A percentile compares a stretch with the other conserved stretches of the same genome.
Conservation (phyloP, 2,797 vertebrate genomes). For the Enteromius radiatus region DNA sequence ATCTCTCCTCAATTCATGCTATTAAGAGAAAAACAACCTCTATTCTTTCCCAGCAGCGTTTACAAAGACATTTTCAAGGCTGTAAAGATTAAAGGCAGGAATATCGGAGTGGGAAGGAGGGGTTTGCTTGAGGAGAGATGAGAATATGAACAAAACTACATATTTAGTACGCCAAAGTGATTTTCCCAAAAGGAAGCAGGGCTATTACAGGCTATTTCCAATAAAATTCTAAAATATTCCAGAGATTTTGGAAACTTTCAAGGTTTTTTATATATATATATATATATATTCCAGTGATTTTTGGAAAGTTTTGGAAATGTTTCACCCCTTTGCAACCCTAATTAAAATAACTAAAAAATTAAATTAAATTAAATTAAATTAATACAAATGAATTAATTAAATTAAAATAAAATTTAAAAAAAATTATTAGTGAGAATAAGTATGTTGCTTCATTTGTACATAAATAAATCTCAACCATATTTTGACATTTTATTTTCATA, state of each 20-base stretch:
- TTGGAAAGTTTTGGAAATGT: too few relatives aligned
- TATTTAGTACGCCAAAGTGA: neutral
- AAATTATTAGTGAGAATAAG: neutral
- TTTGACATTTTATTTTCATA: neutral
- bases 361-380: too few relatives aligned
- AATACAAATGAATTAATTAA: too few relatives aligned
- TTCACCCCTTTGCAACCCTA: too few relatives aligned
- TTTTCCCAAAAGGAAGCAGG: neutral
- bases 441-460: neutral
- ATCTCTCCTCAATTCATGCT: neutral
- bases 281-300: too few relatives aligned
- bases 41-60: neutral
- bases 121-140: neutral
- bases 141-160: constrained; percentile 5
- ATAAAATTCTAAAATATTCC: too few relatives aligned
- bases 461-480: neutral
- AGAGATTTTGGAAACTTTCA: too few relatives aligned
- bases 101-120: neutral
- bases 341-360: too few relatives aligned
- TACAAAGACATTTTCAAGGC: neutral
- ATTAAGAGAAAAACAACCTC: constrained; percentile 21
- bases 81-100: constrained; percentile 1
- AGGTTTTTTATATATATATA: too few relatives aligned
- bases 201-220: neutral
- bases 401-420: too few relatives aligned